These are phyloP conservation scores for Psilopogon haemacephalus DNA, from an alignment of 2,113 vertebrate genomes.

Conservation along the genomic window DNA sequence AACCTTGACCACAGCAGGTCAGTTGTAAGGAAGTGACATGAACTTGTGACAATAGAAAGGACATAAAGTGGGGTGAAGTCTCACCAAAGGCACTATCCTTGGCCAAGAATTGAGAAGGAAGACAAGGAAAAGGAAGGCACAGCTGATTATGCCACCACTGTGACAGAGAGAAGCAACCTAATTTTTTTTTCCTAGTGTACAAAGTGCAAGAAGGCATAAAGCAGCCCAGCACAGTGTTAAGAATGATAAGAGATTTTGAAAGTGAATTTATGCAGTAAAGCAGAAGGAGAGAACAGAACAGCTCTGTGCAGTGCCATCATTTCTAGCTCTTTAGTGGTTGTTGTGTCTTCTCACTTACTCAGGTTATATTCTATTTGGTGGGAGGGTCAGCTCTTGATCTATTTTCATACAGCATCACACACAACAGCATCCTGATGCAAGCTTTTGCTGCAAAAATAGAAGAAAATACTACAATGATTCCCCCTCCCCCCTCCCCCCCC, in stretches of 20 bases:
- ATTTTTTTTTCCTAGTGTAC: background rate
- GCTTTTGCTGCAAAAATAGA: background rate
- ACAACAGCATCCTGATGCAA: background rate
- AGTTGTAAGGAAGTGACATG: background rate
- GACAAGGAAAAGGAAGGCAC: background rate
- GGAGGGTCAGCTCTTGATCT: background rate
- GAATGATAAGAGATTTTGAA: background rate
- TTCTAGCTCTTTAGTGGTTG: background rate
- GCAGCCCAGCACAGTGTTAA: background rate
- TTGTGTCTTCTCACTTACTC: background rate
- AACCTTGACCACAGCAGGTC: constrained; percentile 33
- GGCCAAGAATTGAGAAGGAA: background rate
- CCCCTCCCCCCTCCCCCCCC: no score
- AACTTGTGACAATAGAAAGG: background rate
- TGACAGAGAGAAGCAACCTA: background rate
- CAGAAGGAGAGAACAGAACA: background rate
- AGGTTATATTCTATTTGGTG: background rate
- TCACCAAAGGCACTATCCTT: background rate
- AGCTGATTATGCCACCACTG: background rate
- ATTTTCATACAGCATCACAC: background rate
- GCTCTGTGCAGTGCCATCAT: background rate
- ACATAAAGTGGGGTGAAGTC: background rate
- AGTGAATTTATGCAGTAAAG: background rate
- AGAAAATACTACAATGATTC: background rate
- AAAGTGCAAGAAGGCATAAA: background rate